phyloP scores from a whole-genome alignment of 1,140 invertebrate species.

The Ceratosolen solmsi region DNA sequence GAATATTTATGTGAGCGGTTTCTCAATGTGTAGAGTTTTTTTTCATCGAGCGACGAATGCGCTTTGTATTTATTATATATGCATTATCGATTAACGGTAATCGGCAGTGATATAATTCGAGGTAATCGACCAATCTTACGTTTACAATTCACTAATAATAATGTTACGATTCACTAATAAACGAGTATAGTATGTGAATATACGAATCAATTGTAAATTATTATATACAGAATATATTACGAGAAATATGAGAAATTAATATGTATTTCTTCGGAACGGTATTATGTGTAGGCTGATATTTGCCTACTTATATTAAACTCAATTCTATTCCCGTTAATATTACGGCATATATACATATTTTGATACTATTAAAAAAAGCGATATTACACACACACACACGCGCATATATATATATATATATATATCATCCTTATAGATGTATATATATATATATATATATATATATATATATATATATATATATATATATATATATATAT shows the following conservation, averaged over 20 bases:
- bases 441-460: neutral
- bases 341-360: neutral
- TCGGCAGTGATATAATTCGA: slow-evolving; percentile 13
- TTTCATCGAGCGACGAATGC: neutral
- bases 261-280: slow-evolving; percentile 2
- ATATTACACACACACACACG: no score
- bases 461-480: slow-evolving; percentile 3
- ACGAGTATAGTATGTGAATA: slow-evolving; percentile 28
- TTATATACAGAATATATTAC: slow-evolving; percentile 30
- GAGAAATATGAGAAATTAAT: neutral
- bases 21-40: neutral
- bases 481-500: neutral
- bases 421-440: no score
- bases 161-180: neutral
- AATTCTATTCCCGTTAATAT: neutral
- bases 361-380: neutral
- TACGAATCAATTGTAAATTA: slow-evolving; percentile 40
- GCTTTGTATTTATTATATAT: neutral
- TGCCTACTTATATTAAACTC: neutral
- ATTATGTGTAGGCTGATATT: neutral
- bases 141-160: neutral
- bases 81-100: neutral
- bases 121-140: neutral
- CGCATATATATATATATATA: neutral
- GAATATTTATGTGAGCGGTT: neutral